Evolutionary conservation across 37 sponge, comb jelly and placozoan species (phyloP), one percentile per base, ranked within the genome.

Genomic region (Oopsacas minuta): DNA sequence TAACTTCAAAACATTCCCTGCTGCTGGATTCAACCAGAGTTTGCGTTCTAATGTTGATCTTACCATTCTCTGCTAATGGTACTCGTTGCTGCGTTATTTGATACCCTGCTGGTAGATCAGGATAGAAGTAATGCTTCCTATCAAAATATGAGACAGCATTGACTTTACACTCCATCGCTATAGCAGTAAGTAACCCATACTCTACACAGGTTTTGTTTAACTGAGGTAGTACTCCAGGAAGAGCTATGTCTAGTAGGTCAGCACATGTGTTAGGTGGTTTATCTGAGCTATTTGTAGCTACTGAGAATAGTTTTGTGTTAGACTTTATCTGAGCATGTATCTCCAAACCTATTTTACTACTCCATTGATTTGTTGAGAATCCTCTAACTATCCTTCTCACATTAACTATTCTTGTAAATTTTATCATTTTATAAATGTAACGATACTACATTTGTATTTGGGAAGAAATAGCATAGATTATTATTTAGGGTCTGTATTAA

Each of bases 121-220:
- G 87, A 83, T 91, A 91, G 39, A 91, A 91, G 83, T 91, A 91
- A 52, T 91, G 91, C 38, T 91, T 91, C 37, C 91, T 38, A 51
- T 91, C 91, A 84, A 91, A 91, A 36, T 83, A 88, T 0, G 91
- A 91, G 30, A 52, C 32, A 22, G n/a, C 52, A 82, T 91, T 91
- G 42, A 91, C 7, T 0, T 0, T 37, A 0, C 52, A 35, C 23
- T 81, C 38, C 0, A 86, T 36, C 0, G 89, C 87, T 28, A 86
- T 22, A 23, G 91, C 89, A 36, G 91, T 89, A 17, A 28, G 61
- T 7, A 91, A 37, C 1, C 86, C 89, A 8, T 89, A 86, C 83
- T 86, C 85, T 35, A 91, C 91, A 83, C 91, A 91, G 0, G 22
- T 30, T 28, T 36, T 52, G 49, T 91, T 91, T 37, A 91, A 23